phyloP scores from a whole-genome alignment of 2,888 invertebrate genomes.

The Agriotes lineatus region DNA sequence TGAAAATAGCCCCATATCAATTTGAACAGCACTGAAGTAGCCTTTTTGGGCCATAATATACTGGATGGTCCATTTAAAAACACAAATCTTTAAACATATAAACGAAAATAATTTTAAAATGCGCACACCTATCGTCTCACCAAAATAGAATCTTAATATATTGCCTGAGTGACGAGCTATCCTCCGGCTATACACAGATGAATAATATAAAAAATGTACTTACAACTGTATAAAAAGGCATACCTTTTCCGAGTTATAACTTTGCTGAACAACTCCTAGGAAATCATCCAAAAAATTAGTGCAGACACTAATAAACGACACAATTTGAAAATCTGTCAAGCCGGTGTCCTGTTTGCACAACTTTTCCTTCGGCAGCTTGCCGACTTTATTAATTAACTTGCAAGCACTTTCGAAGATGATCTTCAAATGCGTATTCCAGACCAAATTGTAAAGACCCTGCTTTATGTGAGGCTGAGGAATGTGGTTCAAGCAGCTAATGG shows the following conservation, averaged over 20 bases:
- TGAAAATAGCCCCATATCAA: no score
- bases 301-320: slow-evolving; percentile 67
- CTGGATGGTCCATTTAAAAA: no score
- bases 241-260: slow-evolving; percentile 53
- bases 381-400: slow-evolving; percentile 83
- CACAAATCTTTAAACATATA: no score
- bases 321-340: slow-evolving; percentile 74
- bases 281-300: slow-evolving; percentile 69
- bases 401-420: slow-evolving; percentile 82
- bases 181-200: no score
- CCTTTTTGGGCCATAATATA: no score
- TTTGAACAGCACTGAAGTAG: no score
- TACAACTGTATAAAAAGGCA: no score
- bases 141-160: no score
- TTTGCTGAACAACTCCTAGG: slow-evolving; percentile 62
- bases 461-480: slow-evolving; percentile 77
- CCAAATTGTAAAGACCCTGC: slow-evolving; percentile 85
- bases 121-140: no score
- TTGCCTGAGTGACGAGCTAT: background rate
- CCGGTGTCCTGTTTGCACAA: slow-evolving; percentile 84
- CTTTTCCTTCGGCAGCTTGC: slow-evolving; percentile 87
- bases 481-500: slow-evolving; percentile 76
- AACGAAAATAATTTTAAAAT: no score
- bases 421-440: slow-evolving; percentile 92
- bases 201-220: no score